Base-by-base conservation (phyloP, 2,113 vertebrate species). In the Sprattus sprattus region DNA sequence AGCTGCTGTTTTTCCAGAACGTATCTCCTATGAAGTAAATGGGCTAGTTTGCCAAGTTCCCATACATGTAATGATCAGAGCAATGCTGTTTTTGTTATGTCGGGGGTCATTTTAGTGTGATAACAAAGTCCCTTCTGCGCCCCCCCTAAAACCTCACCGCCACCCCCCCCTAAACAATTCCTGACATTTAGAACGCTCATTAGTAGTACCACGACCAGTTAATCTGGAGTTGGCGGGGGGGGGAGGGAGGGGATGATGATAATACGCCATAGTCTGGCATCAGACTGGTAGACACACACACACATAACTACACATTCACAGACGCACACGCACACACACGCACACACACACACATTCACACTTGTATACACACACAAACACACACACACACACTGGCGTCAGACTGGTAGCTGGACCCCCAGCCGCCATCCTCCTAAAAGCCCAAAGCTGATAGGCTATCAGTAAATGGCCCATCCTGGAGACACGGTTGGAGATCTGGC, bases 381-480 rank as follows among this genome's bases (percentile, higher is more conserved):
- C n/a, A n/a, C n/a, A n/a, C n/a, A n/a, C n/a, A n/a, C n/a, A n/a
- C n/a, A n/a, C 91, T 95, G 96, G 96, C 96, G 96, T 97, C 97
- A 95, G 94, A 94, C 93, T 95, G 92, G 94, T 94, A 94, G 95
- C 95, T 93, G 91, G 94, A 93, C 86, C 89, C 32, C 28, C 32
- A 39, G 83, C 92, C 94, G 90, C 96, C 97, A 95, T 82, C 94
- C 91, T 94, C 92, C 93, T 94, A 94, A 95, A 94, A 94, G 95
- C 94, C 90, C 92, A 92, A 92, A 91, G 95, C 57, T 95, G 93
- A 96, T 96, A 95, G 95, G 93, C 94, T 97, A 96, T 97, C 96
- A 96, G 96, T 91, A 95, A 95, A 95, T 94, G 94, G 94, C 92
- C 93, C 64, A 89, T 90, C 60, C 91, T 91, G 91, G 92, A 94